Percentiles rank a stretch among this genome's conserved stretches.
Conservation (phyloP, 1,140 invertebrate species). For the Mesaphorura yosii region DNA sequence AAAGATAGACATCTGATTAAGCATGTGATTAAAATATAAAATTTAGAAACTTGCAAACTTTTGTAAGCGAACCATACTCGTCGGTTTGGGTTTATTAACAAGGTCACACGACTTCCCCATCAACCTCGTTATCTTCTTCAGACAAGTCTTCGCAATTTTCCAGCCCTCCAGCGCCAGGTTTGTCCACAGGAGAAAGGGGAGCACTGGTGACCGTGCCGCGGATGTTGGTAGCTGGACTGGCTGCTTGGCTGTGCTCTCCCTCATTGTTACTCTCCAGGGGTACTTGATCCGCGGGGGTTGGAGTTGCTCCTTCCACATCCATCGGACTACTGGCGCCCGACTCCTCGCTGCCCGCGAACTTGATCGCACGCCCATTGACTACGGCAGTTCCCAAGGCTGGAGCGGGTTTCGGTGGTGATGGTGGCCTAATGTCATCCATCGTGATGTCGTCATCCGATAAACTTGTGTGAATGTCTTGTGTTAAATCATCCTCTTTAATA, state of each 20-base stretch:
- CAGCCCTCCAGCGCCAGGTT: neutral
- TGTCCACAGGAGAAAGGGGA: too few species aligned
- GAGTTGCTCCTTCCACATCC: neutral
- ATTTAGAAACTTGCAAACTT: too few species aligned
- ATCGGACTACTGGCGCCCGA: neutral
- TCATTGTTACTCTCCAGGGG: neutral
- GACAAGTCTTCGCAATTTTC: constrained; percentile 25
- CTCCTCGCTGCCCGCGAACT: too few species aligned
- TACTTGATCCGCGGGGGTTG: neutral
- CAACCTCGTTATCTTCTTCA: constrained; percentile 14
- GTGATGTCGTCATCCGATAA: neutral
- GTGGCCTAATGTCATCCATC: too few species aligned
- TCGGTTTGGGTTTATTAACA: too few species aligned
- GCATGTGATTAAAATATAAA: too few species aligned
- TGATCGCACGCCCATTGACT: neutral
- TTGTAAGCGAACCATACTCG: too few species aligned
- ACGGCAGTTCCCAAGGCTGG: too few species aligned
- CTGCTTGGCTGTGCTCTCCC: neutral
- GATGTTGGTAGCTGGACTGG: neutral
- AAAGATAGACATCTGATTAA: too few species aligned
- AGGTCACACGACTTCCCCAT: neutral
- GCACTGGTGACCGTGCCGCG: too few species aligned
- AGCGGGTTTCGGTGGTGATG: too few species aligned
- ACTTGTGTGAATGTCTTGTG: too few species aligned
- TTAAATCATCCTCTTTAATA: neutral